Base-by-base conservation (phyloP, 1,140 invertebrate genomes). In the Drosophila fuyamai region DNA sequence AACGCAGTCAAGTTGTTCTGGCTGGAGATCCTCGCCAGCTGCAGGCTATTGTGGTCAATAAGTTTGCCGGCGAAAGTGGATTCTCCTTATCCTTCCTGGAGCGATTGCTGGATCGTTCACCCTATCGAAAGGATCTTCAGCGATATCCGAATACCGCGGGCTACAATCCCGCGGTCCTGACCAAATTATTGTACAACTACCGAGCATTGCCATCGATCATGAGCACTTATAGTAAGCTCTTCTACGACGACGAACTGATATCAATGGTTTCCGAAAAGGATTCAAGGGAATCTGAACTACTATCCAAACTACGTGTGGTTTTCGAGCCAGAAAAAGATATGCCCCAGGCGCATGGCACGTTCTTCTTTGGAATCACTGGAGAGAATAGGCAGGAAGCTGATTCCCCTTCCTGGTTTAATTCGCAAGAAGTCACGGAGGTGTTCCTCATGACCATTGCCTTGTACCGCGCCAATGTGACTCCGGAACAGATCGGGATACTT, bases 11-110 rank as follows among this genome's bases (percentile, higher is more conserved):
- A 93, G 94, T 97, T 7, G 93, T 98, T 65, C 93, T 99, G 5
- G 96, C 97, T 68, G 98, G 98, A 7, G 98, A 99, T 94, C 98
- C 97, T 13, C 94, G 96, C 91, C 98, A 99, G 92, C 93, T 99
- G 35, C 98, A 97, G 0, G 97, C 98, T 7, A 94, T 98, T 8
- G 93, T 98, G 7, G 92, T 95, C 59, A 97, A 96, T 38, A 93
- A 93, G 47, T 93, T 95, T 58, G 95, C 96, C 0, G 85, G 81
- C 16, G 90, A 94, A 7, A 95, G 94, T 84, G 97, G 96, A 16
- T 93, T 97, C 29, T 92, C 94, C 36, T 90, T 94, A 47, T 97
- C 97, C 5, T 95, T 96, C 74, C 83, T 98, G 6, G 95, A 95
- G 59, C 94, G 97, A 68, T 76, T 98, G 8, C 93, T 96, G 18